Evolutionary conservation across 2,797 vertebrate species (phyloP), one percentile per base, ranked within the genome.

Genomic region (Dendrocincla fuliginosa): DNA sequence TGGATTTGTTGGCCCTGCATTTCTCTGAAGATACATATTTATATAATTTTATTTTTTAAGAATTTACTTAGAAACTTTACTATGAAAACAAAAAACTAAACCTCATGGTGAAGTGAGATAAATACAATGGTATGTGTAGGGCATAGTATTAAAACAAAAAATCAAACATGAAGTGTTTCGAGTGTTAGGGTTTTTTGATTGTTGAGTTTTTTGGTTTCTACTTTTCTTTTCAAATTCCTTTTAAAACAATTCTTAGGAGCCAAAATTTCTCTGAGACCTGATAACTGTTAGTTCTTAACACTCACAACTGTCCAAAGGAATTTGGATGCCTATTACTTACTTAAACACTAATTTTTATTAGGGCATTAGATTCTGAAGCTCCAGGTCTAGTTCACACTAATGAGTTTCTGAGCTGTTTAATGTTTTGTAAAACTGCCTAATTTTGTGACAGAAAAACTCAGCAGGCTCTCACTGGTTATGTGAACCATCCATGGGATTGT

Each of bases 351-450:
- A 64, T 64, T 89, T 88, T 77, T 32, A 44, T 84, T 59, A 55
- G 73, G 73, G 53, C 73, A 88, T 94, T 91, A 82, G 16, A 85
- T 78, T 69, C 82, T 82, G 61, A 91, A 89, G 37, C 57, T 85
- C 37, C 61, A 52, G 60, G 23, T 35, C 61, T 83, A 22, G 28
- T 30, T 92, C 47, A 33, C 7, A 2, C 59, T 65, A 33, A 11
- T 35, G 37, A n/a, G 17, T 70, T 69, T 53, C 49, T 80, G 44
- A 91, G 24, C 17, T 80, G 19, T 39, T 47, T 83, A 87, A 49
- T 64, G 27, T 7, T 61, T 68, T 83, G 4, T 64, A 85, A 77
- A 90, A 71, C n/a, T 74, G 27, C 25, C 55, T 78, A 19, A 81
- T 90, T 78, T 93, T 3, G 0, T 46, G 59, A 52, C 3, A 74